These are phyloP conservation scores for Erinaceus europaeus DNA, from an alignment of 2,113 vertebrate genomes.

Conservation along the genomic window DNA sequence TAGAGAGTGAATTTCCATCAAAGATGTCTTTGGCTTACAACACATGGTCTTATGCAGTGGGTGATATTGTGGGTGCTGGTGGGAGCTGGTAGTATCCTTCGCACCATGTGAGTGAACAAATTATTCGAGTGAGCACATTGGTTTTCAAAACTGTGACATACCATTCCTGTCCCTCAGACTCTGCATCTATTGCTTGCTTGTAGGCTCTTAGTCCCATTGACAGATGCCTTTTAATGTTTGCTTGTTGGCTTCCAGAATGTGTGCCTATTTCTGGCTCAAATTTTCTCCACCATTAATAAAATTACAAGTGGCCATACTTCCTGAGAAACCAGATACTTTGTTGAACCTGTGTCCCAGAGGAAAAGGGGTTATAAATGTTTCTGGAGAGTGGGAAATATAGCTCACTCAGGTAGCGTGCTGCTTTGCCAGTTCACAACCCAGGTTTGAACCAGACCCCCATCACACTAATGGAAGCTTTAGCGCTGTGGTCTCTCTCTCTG, in stretches of 20 bases:
- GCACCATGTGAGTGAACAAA: neutral
- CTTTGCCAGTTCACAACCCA: too few species aligned
- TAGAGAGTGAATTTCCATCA: neutral
- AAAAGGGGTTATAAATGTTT: neutral
- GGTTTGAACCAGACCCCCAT: too few species aligned
- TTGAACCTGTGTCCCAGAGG: neutral
- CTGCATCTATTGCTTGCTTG: conserved; percentile 7
- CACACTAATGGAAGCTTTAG: too few species aligned
- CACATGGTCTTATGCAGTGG: neutral
- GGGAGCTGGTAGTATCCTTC: neutral
- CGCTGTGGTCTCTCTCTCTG: too few species aligned
- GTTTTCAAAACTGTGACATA: neutral
- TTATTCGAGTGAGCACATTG: neutral
- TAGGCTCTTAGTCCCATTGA: conserved; percentile 2
- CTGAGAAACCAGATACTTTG: conserved; percentile 18
- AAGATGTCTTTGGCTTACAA: neutral
- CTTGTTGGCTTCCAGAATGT: conserved; percentile 36
- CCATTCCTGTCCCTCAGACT: neutral
- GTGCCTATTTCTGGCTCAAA: conserved; percentile 28
- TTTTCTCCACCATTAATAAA: conserved; percentile 23
- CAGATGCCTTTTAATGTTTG: conserved; percentile 62
- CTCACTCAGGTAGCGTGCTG: too few species aligned
- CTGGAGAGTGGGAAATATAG: too few species aligned
- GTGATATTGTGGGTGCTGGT: neutral
- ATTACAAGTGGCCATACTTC: neutral